Base-by-base conservation (phyloP, 2,888 invertebrate genomes). In the Bombyx huttoni region DNA sequence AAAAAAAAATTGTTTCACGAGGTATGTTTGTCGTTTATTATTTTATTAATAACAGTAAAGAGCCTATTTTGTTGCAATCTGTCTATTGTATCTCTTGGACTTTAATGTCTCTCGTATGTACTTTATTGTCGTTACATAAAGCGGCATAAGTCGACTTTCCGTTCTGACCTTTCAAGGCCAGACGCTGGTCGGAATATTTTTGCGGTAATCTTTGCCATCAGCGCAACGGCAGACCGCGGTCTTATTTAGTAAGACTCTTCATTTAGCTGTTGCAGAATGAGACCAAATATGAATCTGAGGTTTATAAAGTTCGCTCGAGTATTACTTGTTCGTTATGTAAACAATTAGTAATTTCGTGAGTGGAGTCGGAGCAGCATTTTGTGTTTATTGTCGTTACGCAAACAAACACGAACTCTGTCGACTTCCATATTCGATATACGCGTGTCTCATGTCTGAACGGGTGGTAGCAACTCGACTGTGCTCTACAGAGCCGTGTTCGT, bases 301-400 rank as follows among this genome's bases (percentile, higher is more conserved):
- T 60, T 56, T 48, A 59, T 50, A 55, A 53, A 55, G 51, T 49
- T 47, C 50, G 50, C 24, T 49, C 51, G 52, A 60, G 55, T 54
- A 57, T 56, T 58, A 55, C 56, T 58, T 57, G 53, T 45, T 47
- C 49, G 52, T 68, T 69, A 72, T 55, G 62, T 65, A 69, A 65
- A 64, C 60, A 66, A 70, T 67, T 62, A 64, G 61, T 13, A 13
- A 51, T 61, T 63, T 60, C 51, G 56, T 62, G 61, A 62, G 57
- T 53, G 53, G 56, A 53, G 47, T 40, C 40, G 7, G 40, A 40
- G 40, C 40, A 40, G 52, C 53, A 50, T 53, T 55, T 49, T 52
- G 52, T 57, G 54, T 52, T 48, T 54, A 60, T 60, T 53, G 52
- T 55, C 47, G 54, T 57, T 50, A 53, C 56, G 53, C 53, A 57